Base-by-base conservation (phyloP, 1,140 invertebrate species). In the Drosophila nasuta region DNA sequence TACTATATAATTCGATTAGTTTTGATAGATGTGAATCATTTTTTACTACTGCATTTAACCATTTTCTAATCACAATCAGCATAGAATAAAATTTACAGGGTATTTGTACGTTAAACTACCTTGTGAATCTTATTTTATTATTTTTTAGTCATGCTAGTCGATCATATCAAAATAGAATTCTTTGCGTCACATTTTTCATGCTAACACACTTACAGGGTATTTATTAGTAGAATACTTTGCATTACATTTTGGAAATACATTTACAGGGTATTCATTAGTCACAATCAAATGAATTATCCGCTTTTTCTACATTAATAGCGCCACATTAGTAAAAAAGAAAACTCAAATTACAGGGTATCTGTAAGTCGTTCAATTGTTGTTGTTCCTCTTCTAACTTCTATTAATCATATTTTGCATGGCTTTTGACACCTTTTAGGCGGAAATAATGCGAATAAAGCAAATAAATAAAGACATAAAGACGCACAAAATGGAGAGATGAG, bases 381-480 rank as follows among this genome's bases (percentile, higher is more conserved):
- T 38, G 7, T 38, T 35, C 1, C 20, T 7, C 3, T 10, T 28
- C 46, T 11, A 38, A n/a, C 8, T 49, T 52, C 11, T 41, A 30
- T 64, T 35, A 38, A 64, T 52, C 35, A 43, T 38, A 54, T 64
- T 43, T 64, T 38, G 62, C 62, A 54, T 64, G 49, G 17, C 49
- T 71, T 64, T 71, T 71, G 59, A 63, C 68, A 63, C 69, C 43
- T 71, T 30, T 63, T n/a, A 35, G 15, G 38, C 56, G 62, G 70
- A 67, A 72, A 67, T 51, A 67, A 59, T 59, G 59, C 41, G 46
- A 30, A 43, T 25, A 56, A 64, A 45, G 17, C 35, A 70, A 70
- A 62, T 43, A 62, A 62, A 67, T 30, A 65, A 17, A 64, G 6
- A 41, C 30, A 51, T 15, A 35, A 64, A 13, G n/a, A 35, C 5